These are phyloP conservation scores for Sycophaga agraensis DNA, from an alignment of 1,140 invertebrate genomes.

Conservation along the genomic window DNA sequence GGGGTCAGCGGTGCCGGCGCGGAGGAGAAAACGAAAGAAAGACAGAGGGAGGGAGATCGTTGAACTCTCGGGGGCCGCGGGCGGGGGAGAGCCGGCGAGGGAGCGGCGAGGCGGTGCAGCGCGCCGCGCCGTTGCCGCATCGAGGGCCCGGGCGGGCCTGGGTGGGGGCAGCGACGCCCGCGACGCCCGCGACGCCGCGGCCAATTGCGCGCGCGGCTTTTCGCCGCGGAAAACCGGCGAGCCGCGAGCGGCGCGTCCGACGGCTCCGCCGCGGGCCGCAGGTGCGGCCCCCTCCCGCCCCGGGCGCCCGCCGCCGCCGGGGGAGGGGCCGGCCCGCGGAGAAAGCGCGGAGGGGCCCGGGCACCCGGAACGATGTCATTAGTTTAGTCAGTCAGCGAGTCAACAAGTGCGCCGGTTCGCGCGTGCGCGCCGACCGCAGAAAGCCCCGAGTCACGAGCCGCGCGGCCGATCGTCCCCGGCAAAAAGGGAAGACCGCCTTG, in stretches of 20 bases:
- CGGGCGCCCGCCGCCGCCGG: not conserved
- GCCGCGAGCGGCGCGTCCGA: too few relatives aligned
- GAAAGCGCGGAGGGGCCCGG: slow-evolving; percentile 40
- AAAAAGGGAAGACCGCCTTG: not conserved
- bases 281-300: too few relatives aligned
- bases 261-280: too few relatives aligned
- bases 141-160: too few relatives aligned
- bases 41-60: slow-evolving; percentile 39
- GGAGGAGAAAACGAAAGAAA: slow-evolving; percentile 7
- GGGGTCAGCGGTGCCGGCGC: too few relatives aligned
- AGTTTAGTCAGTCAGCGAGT: slow-evolving; percentile 54
- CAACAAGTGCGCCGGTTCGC: slow-evolving; percentile 46
- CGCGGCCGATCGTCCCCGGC: not conserved
- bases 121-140: too few relatives aligned
- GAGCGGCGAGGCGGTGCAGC: slow-evolving; percentile 1
- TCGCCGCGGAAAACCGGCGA: too few relatives aligned
- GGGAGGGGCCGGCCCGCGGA: too few relatives aligned
- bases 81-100: not conserved
- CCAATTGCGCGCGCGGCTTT: too few relatives aligned
- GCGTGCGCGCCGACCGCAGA: slow-evolving; percentile 7
- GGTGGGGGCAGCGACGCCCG: too few relatives aligned
- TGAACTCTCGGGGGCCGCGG: slow-evolving; percentile 34
- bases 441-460: slow-evolving; percentile 15
- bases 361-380: slow-evolving; percentile 54
- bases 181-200: too few relatives aligned